Evolutionary conservation across 2,888 invertebrate genomes (phyloP), one percentile per base, ranked within the genome.

Genomic region (Drosophila koepferae): DNA sequence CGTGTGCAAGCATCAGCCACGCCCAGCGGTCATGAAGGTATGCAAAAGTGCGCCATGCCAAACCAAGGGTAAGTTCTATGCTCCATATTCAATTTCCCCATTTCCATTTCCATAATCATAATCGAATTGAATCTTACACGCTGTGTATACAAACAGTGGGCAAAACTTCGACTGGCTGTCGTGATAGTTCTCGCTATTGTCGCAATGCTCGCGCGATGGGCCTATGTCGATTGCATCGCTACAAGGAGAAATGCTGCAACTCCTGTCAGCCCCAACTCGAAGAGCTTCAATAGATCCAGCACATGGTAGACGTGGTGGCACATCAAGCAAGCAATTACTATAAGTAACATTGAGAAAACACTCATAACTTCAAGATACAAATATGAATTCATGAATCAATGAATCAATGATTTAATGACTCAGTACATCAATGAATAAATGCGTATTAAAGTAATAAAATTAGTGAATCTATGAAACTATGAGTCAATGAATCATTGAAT

Each of bases 151-250:
- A 8, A 18, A 31, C 58, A 85, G 84, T 76, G 48, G 56, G 65
- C 31, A 59, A 58, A 23, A 12, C 77, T 38, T 62, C 74, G 28
- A 10, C 51, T 18, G 68, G 65, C 20, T 98, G 97, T 93, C 95
- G 95, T 88, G 97, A 98, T 92, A 94, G 95, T 49, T 98, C 97
- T 55, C 95, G 96, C 82, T 97, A 97, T 93, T 98, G 98, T 93
- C 96, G 96, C 88, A 97, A 97, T 91, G 97, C 98, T 28, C 96
- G 96, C 82, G 94, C 96, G 62, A 96, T 98, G 96, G 97, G 97
- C 90, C 95, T 98, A 94, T 98, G 98, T 94, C 96, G 96, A 61
- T 95, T 97, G 81, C 95, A 96, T 86, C 95, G 97, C 46, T 98
- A 97, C 93, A 96, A 96, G 92, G 95, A 96, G 90, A 97, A 97